Evolutionary conservation across 2,113 vertebrate genomes (phyloP).

Genomic region (Eupsittula cactorum): DNA sequence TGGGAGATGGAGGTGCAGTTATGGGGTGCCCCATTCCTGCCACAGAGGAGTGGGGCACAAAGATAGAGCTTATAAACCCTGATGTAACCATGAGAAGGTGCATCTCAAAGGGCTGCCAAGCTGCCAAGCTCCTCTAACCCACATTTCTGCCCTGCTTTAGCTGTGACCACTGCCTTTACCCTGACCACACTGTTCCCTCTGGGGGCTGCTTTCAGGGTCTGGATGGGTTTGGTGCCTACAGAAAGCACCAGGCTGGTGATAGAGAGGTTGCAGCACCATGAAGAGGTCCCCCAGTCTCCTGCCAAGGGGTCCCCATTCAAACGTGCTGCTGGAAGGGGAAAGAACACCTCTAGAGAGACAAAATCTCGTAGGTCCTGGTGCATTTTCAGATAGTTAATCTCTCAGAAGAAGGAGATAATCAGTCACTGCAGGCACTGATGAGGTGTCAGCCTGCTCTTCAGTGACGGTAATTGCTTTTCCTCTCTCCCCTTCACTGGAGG

Average conservation of each 20-base stretch:
- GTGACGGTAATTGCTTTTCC: neutral
- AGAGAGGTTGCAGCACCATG: neutral
- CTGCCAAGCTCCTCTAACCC: neutral
- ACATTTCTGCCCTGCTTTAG: neutral
- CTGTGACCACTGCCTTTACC: neutral
- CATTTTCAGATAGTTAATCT: constrained; percentile 47
- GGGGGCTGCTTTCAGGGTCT: neutral
- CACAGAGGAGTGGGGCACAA: neutral
- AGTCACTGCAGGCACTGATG: constrained; percentile 15
- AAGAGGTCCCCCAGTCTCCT: rapidly evolving
- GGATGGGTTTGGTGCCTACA: neutral
- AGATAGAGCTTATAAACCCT: neutral
- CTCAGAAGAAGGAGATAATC: constrained; percentile 35
- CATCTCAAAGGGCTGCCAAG: neutral
- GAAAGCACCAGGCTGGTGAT: neutral
- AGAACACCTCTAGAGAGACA: neutral
- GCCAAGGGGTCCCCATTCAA: rapidly evolving
- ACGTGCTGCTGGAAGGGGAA: neutral
- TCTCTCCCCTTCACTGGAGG: neutral
- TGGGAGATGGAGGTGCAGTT: neutral
- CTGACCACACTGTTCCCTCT: rapidly evolving
- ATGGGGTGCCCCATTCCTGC: neutral
- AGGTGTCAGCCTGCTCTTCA: constrained; percentile 23
- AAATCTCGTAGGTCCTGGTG: neutral
- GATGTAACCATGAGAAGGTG: neutral